Conservation (phyloP, 2,888 invertebrate species). For the Pinctada fucata region DNA sequence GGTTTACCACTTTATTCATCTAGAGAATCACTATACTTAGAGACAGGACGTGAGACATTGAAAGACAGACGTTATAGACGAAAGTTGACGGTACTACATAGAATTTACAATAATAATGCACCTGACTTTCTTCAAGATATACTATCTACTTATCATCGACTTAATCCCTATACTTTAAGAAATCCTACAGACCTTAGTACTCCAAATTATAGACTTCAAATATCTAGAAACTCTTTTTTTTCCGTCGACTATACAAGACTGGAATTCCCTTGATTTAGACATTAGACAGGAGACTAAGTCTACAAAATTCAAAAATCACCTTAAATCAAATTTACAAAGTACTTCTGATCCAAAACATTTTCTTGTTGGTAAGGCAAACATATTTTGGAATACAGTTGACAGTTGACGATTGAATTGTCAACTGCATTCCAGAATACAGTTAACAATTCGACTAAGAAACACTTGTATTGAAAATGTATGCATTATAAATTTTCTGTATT, state of each 20-base stretch:
- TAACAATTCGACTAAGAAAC: too few relatives aligned
- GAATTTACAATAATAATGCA: conserved; percentile 12
- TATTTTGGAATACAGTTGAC: too few relatives aligned
- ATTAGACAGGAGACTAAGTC: too few relatives aligned
- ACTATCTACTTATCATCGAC: neutral
- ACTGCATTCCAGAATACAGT: too few relatives aligned
- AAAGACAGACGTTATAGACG: conserved; percentile 17
- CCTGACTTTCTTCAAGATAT: conserved; percentile 3
- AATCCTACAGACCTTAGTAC: neutral
- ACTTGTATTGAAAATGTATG: too few relatives aligned
- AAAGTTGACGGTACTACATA: conserved; percentile 18
- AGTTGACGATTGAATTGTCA: too few relatives aligned
- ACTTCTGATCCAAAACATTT: too few relatives aligned
- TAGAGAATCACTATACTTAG: conserved; percentile 29
- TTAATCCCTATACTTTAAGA: conserved; percentile 1
- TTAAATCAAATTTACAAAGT: too few relatives aligned
- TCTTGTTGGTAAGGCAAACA: too few relatives aligned
- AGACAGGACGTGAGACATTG: conserved; percentile 27
- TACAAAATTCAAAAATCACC: too few relatives aligned
- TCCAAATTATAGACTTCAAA: conserved; percentile 16
- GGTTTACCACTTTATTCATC: conserved; percentile 25
- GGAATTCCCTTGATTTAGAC: conserved; percentile 5
- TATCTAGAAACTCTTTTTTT: conserved; percentile 1
- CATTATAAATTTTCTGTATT: too few relatives aligned
- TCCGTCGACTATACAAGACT: conserved; percentile 17